Evolutionary conservation across 1,140 invertebrate genomes (phyloP), one percentile per base, ranked within the genome.

Genomic region (Zaprionus inermis): DNA sequence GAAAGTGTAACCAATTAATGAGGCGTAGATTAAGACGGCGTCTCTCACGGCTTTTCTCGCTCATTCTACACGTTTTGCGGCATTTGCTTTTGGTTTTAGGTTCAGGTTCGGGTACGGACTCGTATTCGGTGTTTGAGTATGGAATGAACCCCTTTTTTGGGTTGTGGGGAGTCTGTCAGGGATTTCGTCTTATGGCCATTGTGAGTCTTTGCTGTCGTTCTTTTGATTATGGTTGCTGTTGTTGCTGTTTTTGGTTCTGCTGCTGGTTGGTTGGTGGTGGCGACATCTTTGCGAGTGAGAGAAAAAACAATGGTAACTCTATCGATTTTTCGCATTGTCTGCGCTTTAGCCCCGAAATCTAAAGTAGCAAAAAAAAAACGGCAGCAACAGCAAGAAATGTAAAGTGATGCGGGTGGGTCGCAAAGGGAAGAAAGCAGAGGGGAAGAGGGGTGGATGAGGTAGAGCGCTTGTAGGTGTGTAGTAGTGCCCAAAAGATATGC

Each of bases 291-390:
- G 61, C 51, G 28, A 56, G 52, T 32, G 32, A 52, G 24, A 59
- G 64, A 70, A 86, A 80, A 85, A 82, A 88, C 77, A 86, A 88
- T 80, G 84, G 70, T 57, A 80, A 88, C 84, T 82, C 66, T 88
- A 88, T 88, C 83, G 83, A 88, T 88, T 88, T 86, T 88, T 88
- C 83, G 84, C 84, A 83, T 78, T 88, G 84, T 89, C 84, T 88
- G 70, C 73, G 83, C 76, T 68, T 86, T 82, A 74, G 69, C 77
- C 79, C 63, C 88, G 79, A 81, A 83, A 83, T 88, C 69, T 83
- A 86, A 86, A 86, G 79, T 88, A 83, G 79, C 84, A 78, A 28
- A 22, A 30, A 76, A 18, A 78, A 72, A 66, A 55, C 56, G 49
- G 16, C 34, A 57, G 16, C 46, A 30, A 74, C 11, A 72, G 58